phyloP scores from a whole-genome alignment of 30 jellyfish, hydroid and myxozoan genomes.

The Pelagia noctiluca region DNA sequence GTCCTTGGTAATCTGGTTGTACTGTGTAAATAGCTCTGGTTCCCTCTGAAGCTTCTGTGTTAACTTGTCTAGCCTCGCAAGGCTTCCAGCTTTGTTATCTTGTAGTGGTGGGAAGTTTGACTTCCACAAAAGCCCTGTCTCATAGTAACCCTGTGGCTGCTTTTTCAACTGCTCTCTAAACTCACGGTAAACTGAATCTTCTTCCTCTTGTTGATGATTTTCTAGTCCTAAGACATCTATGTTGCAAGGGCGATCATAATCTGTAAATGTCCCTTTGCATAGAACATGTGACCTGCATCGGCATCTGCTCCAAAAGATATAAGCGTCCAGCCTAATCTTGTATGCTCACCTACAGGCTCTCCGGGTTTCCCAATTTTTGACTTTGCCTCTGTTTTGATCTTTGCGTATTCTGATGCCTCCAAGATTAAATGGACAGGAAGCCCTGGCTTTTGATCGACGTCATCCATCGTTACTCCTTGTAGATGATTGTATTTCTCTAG shows the following conservation, averaged over 20 bases:
- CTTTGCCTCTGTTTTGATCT: slow-evolving; percentile 14
- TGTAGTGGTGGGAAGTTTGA: slow-evolving; percentile 9
- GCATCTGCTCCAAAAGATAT: slow-evolving; percentile 66
- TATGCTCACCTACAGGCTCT: slow-evolving; percentile 74
- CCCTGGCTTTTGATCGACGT: slow-evolving; percentile 21
- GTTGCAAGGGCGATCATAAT: slow-evolving; percentile 40
- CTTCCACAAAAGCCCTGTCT: slow-evolving; percentile 63
- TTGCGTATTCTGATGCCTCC: no score
- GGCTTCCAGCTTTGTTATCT: slow-evolving; percentile 48
- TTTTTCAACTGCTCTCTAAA: slow-evolving; percentile 44
- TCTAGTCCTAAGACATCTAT: slow-evolving; percentile 57
- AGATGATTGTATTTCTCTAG: slow-evolving; percentile 48
- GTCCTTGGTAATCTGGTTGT: slow-evolving; percentile 34
- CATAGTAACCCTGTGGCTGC: slow-evolving; percentile 41
- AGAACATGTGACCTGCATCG: slow-evolving; percentile 25
- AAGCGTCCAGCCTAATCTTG: slow-evolving; percentile 62
- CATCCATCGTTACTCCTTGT: slow-evolving; percentile 40
- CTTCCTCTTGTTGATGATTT: background rate
- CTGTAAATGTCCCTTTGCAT: slow-evolving; percentile 8
- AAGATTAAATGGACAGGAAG: slow-evolving; percentile 67
- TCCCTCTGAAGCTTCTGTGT: slow-evolving; percentile 38
- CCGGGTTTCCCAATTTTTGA: slow-evolving; percentile 64
- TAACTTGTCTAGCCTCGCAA: slow-evolving; percentile 38
- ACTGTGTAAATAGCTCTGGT: slow-evolving; percentile 50
- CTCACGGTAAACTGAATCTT: slow-evolving; percentile 20